Evolutionary conservation across 2,888 invertebrate species (phyloP), one percentile per base, ranked within the genome.

Genomic region (Caenorhabditis japonica): DNA sequence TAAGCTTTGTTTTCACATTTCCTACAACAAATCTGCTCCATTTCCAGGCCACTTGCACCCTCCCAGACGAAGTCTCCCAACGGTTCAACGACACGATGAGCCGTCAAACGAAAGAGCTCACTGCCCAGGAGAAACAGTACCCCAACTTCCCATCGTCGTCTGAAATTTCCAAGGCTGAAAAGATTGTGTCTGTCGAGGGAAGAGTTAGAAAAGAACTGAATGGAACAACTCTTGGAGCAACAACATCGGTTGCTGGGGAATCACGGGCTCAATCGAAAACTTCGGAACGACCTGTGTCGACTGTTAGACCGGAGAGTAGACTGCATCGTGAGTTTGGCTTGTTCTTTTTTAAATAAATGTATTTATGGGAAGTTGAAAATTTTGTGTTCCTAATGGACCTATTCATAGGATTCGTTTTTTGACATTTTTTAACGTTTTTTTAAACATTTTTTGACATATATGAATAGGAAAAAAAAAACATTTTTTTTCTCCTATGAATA

Each of bases 131-230:
- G 34, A 73, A 73, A 23, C 66, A 73, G 30, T 73, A 73, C 38
- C 46, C 47, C 13, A 44, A 61, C 21, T 73, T 73, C 68, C 73
- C 73, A 21, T 73, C 73, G 3, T 56, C 68, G 0, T 46, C 43
- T 3, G 66, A 73, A 5, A 73, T 73, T 41, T n/a, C 21, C 0
- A 43, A 62, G 36, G 73, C 73, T 2, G 73, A 73, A 23, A 60
- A 61, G 36, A 68, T 73, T 41, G 55, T 68, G 4, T 25, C 25
- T 3, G 44, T 73, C 2, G 66, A 73, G 51, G 49, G 38, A 38
- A 33, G 49, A 5, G 49, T 56, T 3, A 38, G 59, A 5, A 59
- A 71, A 17, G 39, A 64, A 19, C 8, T 61, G 5, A 47, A 36
- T 27, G 33, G 38, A 12, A 55, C 33, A 3, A n/a, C 30, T 13